Conservation (phyloP, 2,113 vertebrate genomes). For the Heterocephalus glaber region DNA sequence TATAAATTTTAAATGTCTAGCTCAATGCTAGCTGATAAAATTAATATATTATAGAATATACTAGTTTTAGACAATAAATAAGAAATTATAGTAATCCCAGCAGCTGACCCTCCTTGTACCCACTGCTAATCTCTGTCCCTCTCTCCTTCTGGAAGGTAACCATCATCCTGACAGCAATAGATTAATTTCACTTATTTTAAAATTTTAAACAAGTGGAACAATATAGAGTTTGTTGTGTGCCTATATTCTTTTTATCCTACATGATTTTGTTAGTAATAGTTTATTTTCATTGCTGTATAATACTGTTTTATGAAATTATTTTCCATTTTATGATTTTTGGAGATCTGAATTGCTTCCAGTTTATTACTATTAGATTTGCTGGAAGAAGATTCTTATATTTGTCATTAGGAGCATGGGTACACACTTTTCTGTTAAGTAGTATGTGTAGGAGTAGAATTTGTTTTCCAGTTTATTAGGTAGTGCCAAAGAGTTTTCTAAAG, state of each 20-base stretch:
- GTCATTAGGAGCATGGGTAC: not conserved
- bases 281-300: not conserved
- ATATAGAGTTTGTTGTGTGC: not conserved
- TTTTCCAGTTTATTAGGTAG: constrained; percentile 13
- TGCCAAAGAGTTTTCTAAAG: constrained; percentile 8
- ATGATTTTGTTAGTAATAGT: not conserved
- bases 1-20: not conserved
- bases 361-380: not conserved
- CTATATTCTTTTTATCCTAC: not conserved
- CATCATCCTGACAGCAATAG: not conserved
- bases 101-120: not conserved
- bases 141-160: not conserved
- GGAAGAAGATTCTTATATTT: not conserved
- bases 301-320: not conserved
- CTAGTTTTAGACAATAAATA: constrained; percentile 32
- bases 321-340: not conserved
- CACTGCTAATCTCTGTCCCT: not conserved
- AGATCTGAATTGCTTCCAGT: not conserved
- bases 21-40: not conserved
- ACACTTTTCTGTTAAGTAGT: constrained; percentile 25
- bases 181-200: constrained; percentile 28
- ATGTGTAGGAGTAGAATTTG: not conserved
- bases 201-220: not conserved
- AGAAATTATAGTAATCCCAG: not conserved
- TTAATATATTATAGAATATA: not conserved